Evolutionary conservation across 2,888 invertebrate species (phyloP), one percentile per base, ranked within the genome.

Genomic region (Yponomeuta malinellus): DNA sequence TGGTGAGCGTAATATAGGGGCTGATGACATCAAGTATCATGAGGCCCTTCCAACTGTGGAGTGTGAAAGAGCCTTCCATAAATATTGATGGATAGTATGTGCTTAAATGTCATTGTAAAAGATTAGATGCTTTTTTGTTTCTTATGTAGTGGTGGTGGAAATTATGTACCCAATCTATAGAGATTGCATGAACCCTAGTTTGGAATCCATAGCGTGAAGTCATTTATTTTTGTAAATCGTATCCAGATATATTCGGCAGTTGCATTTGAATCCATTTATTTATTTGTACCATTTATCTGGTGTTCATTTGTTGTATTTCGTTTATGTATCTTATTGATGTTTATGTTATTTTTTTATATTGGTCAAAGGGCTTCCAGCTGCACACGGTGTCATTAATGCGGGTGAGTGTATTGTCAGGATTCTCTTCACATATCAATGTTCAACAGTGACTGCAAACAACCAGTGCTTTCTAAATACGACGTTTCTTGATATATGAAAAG

Each of bases 311-410:
- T 67, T 43, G 10, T 37, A 15, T 43, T 37, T 4, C 15, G 12
- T 63, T 31, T 71, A 33, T 63, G 10, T 52, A 31, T 52, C 23
- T 12, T 70, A 68, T 64, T 48, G 29, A 68, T 71, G 33, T 70
- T 63, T 66, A 59, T 59, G 12, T 69, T 72, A 65, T 63, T 64
- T 37, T 86, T 85, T 89, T 81, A 87, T 87, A 85, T 87, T 85
- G 88, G 84, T 88, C 85, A 85, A 86, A 90, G 90, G 87, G 83
- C 84, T 88, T 85, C 77, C 80, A 76, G 79, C 85, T 78, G 80
- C 83, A 80, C 82, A 83, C 78, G 84, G 85, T 83, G 84, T 69
- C 65, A 65, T 80, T 82, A 85, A 86, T 79, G 77, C 82, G 77
- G 90, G 90, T 91, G 88, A 90, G 90, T 90, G 84, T 84, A 84